phyloP scores from a whole-genome alignment of 92 coral and sea anemone species.

The Zoanthus gigantus region DNA sequence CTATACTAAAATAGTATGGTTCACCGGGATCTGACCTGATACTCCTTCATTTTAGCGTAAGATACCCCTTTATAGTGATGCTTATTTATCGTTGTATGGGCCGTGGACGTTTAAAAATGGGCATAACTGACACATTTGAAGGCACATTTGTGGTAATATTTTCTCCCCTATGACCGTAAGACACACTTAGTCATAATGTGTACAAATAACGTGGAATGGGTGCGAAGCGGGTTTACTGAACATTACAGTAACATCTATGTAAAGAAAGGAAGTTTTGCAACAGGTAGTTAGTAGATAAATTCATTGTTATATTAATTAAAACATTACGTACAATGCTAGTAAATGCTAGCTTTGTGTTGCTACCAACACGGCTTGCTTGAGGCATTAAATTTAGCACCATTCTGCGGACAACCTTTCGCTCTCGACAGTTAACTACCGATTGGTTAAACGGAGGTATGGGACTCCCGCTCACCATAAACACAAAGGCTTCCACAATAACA shows the following conservation, averaged over 20 bases:
- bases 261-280: neutral
- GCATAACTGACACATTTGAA: no score
- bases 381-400: neutral
- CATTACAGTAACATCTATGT: no score
- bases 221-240: no score
- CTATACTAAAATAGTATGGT: conserved; percentile 15
- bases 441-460: neutral
- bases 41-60: conserved; percentile 38
- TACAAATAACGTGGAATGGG: no score
- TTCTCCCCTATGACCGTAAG: neutral
- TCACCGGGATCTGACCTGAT: conserved; percentile 32
- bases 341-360: neutral
- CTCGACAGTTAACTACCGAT: neutral
- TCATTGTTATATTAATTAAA: neutral
- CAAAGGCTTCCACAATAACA: neutral
- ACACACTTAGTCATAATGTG: neutral
- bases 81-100: neutral
- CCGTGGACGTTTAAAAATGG: no score
- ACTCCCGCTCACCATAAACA: neutral
- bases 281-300: neutral
- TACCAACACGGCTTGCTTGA: neutral
- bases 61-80: conserved; percentile 26
- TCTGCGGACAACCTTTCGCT: neutral
- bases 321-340: neutral
- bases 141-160: neutral